Evolutionary conservation across 2,797 vertebrate genomes (phyloP), one percentile per base, ranked within the genome.

Genomic region (Streptopelia turtur): DNA sequence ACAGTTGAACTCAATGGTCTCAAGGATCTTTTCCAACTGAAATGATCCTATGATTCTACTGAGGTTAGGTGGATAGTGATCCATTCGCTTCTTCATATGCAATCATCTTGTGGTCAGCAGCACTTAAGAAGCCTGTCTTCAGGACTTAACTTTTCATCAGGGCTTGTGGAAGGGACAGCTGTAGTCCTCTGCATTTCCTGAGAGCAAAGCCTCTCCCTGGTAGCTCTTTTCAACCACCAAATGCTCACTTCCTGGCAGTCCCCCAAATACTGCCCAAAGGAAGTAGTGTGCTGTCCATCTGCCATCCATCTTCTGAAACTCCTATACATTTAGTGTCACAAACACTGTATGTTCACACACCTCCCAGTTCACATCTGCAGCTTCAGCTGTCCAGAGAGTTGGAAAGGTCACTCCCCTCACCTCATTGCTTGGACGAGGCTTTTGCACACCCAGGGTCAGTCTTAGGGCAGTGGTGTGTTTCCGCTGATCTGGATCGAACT

Each of bases 361-460:
- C n/a, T 37, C 0, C 0, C 9, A 3, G 6, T 11, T 43, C 4
- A 5, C 33, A 31, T 16, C 8, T 5, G 9, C 5, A 33, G 12
- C 27, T 64, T 45, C 2, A 77, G 13, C 27, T 37, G 13, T 18
- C 3, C 4, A 35, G 9, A 71, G 13, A 11, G 4, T 31, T 53
- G 18, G 27, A 43, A 49, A 52, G 11, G 6, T 37, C 39, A 37
- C 21, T 31, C 3, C 5, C 1, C 6, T 3, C 16, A 9, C 6
- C 22, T 43, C 27, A 10, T 4, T 24, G 21, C 6, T 75, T 63
- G 66, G 11, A 8, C 39, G 16, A 41, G 41, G 41, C 16, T 16
- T 87, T 63, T 43, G 28, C 15, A 25, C 6, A 23, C 14, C 3
- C 6, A 63, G 8, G 18, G 12, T 1, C 9, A 14, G 25, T 24